Conservation (phyloP, 2,113 vertebrate species). For the Tauraco erythrolophus region DNA sequence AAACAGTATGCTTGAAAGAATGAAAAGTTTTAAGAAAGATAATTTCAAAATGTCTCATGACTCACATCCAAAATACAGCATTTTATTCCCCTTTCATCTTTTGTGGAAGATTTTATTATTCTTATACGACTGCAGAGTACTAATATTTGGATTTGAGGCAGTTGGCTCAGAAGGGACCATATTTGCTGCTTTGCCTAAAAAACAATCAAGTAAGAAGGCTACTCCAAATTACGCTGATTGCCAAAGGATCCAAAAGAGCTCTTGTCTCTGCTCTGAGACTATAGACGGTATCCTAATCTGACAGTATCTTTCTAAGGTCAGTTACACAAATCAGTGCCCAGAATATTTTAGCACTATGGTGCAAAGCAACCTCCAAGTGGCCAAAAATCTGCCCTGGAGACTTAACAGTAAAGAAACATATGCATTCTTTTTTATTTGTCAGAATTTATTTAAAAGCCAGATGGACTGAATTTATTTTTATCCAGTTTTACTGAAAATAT, state of each 20-base stretch:
- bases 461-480: constrained; percentile 35
- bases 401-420: constrained; percentile 31
- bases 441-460: constrained; percentile 7
- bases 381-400: neutral
- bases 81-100: neutral
- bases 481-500: constrained; percentile 8
- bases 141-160: neutral
- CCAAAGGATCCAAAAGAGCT: neutral
- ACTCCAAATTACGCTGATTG: neutral
- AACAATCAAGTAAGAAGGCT: neutral
- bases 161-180: neutral
- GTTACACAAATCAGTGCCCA: neutral
- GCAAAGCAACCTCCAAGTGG: neutral
- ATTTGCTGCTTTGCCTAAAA: neutral
- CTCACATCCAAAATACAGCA: neutral
- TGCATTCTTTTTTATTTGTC: neutral
- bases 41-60: neutral
- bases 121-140: neutral
- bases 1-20: neutral
- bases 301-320: neutral
- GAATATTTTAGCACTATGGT: neutral
- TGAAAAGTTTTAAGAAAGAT: neutral
- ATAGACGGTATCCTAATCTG: neutral
- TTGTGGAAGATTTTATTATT: neutral
- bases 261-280: neutral